These are phyloP conservation scores for Phyllotis vaccarum DNA, from an alignment of 2,797 vertebrate species.

Conservation along the genomic window DNA sequence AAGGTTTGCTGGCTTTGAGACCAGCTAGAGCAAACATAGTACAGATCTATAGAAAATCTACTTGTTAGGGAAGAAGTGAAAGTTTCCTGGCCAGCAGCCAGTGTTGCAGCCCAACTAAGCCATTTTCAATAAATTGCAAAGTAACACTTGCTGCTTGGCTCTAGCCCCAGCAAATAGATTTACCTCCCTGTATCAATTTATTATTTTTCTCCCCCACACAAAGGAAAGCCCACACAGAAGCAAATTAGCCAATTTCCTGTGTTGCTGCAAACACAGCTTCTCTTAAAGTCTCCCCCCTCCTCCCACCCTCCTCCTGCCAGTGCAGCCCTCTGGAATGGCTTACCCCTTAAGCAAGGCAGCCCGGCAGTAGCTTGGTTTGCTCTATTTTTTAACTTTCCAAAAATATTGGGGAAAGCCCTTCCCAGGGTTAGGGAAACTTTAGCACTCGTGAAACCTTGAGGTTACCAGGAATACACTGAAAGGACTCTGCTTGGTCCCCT, in stretches of 20 bases:
- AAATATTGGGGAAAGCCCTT: slow-evolving; percentile 82
- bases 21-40: slow-evolving; percentile 32
- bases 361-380: slow-evolving; percentile 74
- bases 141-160: slow-evolving; percentile 76
- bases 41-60: background rate
- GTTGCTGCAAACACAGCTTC: slow-evolving; percentile 61
- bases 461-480: slow-evolving; percentile 64
- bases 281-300: background rate
- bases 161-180: slow-evolving; percentile 77
- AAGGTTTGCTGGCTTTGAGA: slow-evolving; percentile 9
- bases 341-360: slow-evolving; percentile 58
- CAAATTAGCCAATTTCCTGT: slow-evolving; percentile 66
- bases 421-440: slow-evolving; percentile 78
- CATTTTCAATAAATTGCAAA: slow-evolving; percentile 73
- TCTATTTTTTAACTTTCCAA: slow-evolving; percentile 82
- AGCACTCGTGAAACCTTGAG: slow-evolving; percentile 67
- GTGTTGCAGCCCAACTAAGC: slow-evolving; percentile 6
- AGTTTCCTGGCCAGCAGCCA: slow-evolving; percentile 14
- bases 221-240: slow-evolving; percentile 61
- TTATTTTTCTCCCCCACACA: slow-evolving; percentile 69
- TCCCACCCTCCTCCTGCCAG: slow-evolving; percentile 14
- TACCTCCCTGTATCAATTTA: slow-evolving; percentile 60
- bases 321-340: background rate
- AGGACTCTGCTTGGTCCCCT: slow-evolving; percentile 62
- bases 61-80: slow-evolving; percentile 53